A percentile compares a stretch with the other conserved stretches of the same genome.
phyloP scores from a whole-genome alignment of 2,113 vertebrate species.

The Apus apus region DNA sequence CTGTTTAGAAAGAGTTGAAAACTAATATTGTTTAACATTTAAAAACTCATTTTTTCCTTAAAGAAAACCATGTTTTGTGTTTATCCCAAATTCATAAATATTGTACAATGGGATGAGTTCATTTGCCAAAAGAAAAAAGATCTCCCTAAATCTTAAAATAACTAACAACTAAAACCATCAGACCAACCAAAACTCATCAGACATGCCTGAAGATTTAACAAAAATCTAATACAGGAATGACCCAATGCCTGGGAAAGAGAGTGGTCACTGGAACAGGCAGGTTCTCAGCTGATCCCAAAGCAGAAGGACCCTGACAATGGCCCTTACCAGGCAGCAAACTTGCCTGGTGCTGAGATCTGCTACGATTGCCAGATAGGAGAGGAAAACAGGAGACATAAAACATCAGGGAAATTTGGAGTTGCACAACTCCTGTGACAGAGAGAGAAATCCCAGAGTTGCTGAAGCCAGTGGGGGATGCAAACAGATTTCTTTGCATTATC shows the following conservation, averaged over 20 bases:
- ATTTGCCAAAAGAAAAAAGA: neutral
- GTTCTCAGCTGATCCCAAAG: neutral
- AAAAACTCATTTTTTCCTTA: neutral
- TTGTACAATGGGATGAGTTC: neutral
- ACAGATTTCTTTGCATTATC: neutral
- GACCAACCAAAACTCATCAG: neutral
- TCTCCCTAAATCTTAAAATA: neutral
- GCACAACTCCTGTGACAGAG: neutral
- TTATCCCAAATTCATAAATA: neutral
- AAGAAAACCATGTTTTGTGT: neutral
- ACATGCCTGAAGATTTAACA: neutral
- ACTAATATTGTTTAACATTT: neutral
- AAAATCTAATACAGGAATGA: neutral
- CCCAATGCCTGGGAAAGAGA: neutral
- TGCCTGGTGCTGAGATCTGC: neutral
- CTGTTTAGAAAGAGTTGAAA: constrained; percentile 17
- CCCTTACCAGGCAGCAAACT: neutral
- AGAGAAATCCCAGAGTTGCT: neutral
- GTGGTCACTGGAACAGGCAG: fast-evolving
- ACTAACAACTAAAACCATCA: neutral
- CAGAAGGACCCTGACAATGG: fast-evolving
- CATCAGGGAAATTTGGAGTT: neutral
- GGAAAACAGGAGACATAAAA: neutral
- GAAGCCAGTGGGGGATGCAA: fast-evolving
- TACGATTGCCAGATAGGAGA: neutral